These are phyloP conservation scores for Echeneis naucrates DNA, from an alignment of 2,797 vertebrate genomes.

Conservation along the genomic window DNA sequence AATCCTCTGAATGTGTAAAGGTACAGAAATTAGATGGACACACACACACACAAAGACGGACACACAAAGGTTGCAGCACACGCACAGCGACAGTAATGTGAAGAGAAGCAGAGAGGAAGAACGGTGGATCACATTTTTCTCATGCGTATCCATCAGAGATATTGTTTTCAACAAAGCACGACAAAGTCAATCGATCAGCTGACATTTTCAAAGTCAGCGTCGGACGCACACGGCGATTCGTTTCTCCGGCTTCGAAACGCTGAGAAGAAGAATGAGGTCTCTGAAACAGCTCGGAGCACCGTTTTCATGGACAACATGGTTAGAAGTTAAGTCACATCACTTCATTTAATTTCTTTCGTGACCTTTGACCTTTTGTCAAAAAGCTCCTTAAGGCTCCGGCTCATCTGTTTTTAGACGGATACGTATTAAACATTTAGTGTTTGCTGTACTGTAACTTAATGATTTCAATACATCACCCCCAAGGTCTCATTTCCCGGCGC, in stretches of 20 bases:
- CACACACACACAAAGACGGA: too few species aligned
- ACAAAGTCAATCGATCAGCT: constrained; percentile 29
- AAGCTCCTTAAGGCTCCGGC: neutral
- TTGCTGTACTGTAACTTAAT: too few species aligned
- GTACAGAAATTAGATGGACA: neutral
- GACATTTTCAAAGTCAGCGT: constrained; percentile 37
- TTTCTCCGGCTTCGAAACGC: neutral
- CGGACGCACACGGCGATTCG: neutral
- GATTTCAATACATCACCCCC: too few species aligned
- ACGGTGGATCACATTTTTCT: neutral
- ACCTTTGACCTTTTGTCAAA: neutral
- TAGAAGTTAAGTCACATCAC: neutral
- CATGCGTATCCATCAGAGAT: constrained; percentile 10
- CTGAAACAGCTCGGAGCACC: constrained; percentile 23
- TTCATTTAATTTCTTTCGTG: constrained; percentile 14
- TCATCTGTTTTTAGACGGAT: too few species aligned
- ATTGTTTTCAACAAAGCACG: constrained; percentile 40
- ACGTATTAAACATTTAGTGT: too few species aligned
- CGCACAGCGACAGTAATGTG: neutral
- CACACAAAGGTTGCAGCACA: neutral
- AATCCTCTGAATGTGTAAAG: neutral
- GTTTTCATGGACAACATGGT: constrained; percentile 21
- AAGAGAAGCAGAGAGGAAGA: neutral
- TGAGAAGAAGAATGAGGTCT: constrained; percentile 15
- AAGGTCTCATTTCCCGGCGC: too few species aligned